These are phyloP conservation scores for Hexactinellida sp. DNA, from an alignment of 37 sponge, comb jelly and placozoan genomes.

Conservation along the genomic window DNA sequence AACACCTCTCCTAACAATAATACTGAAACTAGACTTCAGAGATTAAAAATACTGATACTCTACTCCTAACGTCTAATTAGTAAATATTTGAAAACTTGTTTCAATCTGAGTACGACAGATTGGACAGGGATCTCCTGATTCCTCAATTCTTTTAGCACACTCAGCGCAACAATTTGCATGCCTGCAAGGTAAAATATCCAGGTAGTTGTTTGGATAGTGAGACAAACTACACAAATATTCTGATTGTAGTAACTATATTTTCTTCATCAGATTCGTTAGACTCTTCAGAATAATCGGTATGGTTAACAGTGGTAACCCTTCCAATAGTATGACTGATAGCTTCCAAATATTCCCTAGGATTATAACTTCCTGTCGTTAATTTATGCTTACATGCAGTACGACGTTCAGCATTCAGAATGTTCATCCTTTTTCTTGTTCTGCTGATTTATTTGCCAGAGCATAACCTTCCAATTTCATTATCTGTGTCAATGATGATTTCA, in stretches of 20 bases:
- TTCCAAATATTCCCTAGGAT: not conserved
- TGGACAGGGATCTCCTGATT: slow-evolving; percentile 4
- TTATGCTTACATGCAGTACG: not conserved
- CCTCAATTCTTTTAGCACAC: not conserved
- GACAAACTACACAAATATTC: not conserved
- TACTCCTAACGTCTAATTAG: not conserved
- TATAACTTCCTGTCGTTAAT: slow-evolving; percentile 7
- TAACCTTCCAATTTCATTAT: slow-evolving; percentile 15
- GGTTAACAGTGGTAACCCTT: not conserved
- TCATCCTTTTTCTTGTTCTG: not conserved
- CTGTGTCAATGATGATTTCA: slow-evolving; percentile 10
- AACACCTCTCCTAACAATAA: not conserved
- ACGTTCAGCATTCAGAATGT: slow-evolving; percentile 14
- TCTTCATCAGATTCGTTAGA: not conserved
- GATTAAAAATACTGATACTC: not conserved
- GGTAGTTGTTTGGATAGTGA: not conserved
- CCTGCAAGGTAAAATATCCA: slow-evolving; percentile 12
- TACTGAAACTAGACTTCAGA: not conserved
- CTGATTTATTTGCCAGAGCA: not conserved
- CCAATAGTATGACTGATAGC: slow-evolving; percentile 16
- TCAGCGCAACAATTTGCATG: slow-evolving; percentile 8
- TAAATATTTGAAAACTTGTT: not conserved
- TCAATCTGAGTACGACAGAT: not conserved
- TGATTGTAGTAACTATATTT: not conserved
- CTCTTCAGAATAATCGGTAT: not conserved